Base-by-base conservation (phyloP, 1,140 invertebrate genomes). In the Cyphomyrmex costatus region DNA sequence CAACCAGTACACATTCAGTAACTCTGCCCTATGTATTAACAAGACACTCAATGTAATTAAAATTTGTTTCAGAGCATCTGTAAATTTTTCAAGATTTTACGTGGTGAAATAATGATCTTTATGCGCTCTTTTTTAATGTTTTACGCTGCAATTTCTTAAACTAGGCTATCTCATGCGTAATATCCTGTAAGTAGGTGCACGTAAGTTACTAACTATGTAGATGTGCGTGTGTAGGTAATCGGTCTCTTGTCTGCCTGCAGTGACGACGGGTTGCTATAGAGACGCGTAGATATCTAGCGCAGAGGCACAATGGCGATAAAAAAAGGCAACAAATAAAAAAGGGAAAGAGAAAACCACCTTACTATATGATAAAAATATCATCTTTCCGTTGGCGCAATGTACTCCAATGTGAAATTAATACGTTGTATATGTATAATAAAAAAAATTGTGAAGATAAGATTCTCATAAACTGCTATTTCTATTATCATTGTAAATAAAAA, bases 251-350 rank as follows among this genome's bases (percentile, higher is more conserved):
- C 89, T 91, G 86, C 51, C 71, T 71, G 53, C 42, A 30, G 65
- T 76, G 56, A 51, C 80, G 79, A 76, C 56, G 90, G 89, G 93
- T 93, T 93, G 92, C 93, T 93, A 93, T 94, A 93, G 93, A 91
- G 91, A 94, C 91, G 88, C 71, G 86, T 90, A 87, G 86, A 82
- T 68, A 90, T 88, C 89, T 58, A 86, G 78, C 77, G 82, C 88
- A 92, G 78, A 90, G 86, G 78, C 86, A 91, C 86, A 92, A 92
- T 89, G 86, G 89, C 89, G 86, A 83, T 89, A 73, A 84, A 78
- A 83, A 85, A 89, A 74, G 80, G 71, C 74, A 79, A 42, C 66
- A 83, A 42, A 60, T 33, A 79, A 78, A 79, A 49, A 74, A 83
- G 65, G 63, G 30, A 77, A 66, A 51, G 61, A 24, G 8, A 36